Evolutionary conservation across 2,888 invertebrate species (phyloP), one percentile per base, ranked within the genome.

Genomic region (Euphydryas editha): DNA sequence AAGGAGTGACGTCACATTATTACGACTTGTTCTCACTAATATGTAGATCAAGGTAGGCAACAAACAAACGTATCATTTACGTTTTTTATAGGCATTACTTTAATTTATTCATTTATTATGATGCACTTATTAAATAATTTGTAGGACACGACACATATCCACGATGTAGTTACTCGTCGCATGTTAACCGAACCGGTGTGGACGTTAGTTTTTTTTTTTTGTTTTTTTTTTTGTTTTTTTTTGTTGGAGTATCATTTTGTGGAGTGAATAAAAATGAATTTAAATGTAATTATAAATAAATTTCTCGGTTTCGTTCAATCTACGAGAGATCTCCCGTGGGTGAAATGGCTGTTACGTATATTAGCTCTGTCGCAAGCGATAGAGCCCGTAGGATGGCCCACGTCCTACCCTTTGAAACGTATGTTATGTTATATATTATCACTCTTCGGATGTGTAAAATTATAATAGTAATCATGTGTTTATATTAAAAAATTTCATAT

Each of bases 321-420:
- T 0, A 76, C 76, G 11, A 75, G 78, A 1, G 77, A 80, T 0
- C 73, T 79, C 0, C 72, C 80, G 0, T 70, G 84, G 51, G 74
- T 85, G 66, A 78, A 79, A 59, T 81, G 80, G 78, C n/a, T 87
- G 7, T 69, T 90, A 17, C 76, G 79, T 2, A 71, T 80, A 0
- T 64, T 90, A 46, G 82, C 85, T 0, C 59, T 90, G 17, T 79
- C 83, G 1, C 82, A 84, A 30, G 80, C 82, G 8, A 74, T 90
- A 0, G 44, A 78, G 0, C 83, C 86, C 0, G 76, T 77, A 0
- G 88, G 81, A 2, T 90, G 90, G 90, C 89, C 90, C 0, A 69
- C 68, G 0, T 75, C 83, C 21, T 82, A 84, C 68, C 65, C 74
- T 4, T 60, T 88, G 17, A 75, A 75, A 76, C 87, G 90, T 88